These are phyloP conservation scores for Strigops habroptila DNA, from an alignment of 2,113 vertebrate genomes.

Conservation along the genomic window DNA sequence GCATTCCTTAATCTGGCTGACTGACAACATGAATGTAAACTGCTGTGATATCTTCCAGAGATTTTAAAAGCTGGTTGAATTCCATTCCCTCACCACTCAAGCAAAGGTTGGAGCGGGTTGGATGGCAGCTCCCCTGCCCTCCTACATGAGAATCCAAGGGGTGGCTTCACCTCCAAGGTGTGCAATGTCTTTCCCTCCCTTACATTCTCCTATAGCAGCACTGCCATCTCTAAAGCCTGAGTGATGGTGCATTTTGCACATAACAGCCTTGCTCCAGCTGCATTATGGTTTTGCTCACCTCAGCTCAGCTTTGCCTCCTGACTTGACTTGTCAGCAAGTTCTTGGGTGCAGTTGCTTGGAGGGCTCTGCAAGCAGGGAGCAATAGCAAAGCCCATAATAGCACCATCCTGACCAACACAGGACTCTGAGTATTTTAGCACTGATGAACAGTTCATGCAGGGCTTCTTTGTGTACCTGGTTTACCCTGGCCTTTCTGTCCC, in stretches of 20 bases:
- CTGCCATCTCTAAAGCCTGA: neutral
- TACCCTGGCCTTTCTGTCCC: neutral
- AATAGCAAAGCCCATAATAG: neutral
- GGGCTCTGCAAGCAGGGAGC: neutral
- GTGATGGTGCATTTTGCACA: neutral
- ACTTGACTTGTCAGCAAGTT: neutral
- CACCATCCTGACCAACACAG: neutral
- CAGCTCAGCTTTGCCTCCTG: neutral
- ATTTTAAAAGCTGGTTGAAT: conserved; percentile 12
- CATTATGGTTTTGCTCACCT: neutral
- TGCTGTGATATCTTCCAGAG: neutral
- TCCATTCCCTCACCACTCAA: neutral
- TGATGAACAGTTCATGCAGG: neutral
- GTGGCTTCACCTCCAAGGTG: neutral
- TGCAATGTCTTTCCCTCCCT: neutral
- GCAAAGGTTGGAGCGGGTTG: neutral
- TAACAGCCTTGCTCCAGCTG: neutral
- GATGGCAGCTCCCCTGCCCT: neutral
- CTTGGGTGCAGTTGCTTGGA: neutral
- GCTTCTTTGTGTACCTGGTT: neutral
- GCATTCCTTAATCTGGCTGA: conserved; percentile 18
- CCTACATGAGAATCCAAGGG: neutral
- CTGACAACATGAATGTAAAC: conserved; percentile 2
- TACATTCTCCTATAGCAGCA: neutral
- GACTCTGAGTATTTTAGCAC: neutral